A percentile compares a stretch with the other conserved stretches of the same genome.
Evolutionary conservation across 1,140 invertebrate species (phyloP).

Genomic region (Brachystomella parvula): DNA sequence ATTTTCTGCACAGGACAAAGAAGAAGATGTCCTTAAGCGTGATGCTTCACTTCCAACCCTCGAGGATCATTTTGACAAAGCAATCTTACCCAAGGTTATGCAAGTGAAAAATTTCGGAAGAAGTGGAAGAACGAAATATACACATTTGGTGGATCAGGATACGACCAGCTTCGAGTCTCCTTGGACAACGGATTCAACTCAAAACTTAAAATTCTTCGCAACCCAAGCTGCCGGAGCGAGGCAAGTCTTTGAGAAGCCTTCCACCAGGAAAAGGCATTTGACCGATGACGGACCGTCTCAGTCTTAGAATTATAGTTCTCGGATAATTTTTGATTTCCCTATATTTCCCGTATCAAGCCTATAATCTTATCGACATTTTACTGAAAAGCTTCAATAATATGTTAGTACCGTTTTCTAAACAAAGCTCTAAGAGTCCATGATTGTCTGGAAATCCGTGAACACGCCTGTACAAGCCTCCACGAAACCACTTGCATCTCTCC

Average conservation of each 20-base stretch:
- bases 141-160: slow-evolving; percentile 97
- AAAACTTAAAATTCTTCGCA: slow-evolving; percentile 83
- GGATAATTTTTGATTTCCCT: too few species aligned
- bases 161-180: slow-evolving; percentile 96
- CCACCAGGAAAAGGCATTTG: slow-evolving; percentile 20
- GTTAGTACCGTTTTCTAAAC: too few species aligned
- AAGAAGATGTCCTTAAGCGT: slow-evolving; percentile 85
- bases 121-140: slow-evolving; percentile 97
- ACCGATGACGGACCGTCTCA: too few species aligned
- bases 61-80: slow-evolving; percentile 99
- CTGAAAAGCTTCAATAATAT: too few species aligned
- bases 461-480: slow-evolving; percentile 22
- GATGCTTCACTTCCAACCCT: slow-evolving; percentile 95
- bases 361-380: too few species aligned
- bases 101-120: slow-evolving; percentile 99
- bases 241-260: slow-evolving; percentile 81
- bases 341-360: too few species aligned
- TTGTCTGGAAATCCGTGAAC: slow-evolving; percentile 28
- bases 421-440: slow-evolving; percentile 13
- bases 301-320: too few species aligned
- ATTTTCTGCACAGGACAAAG: slow-evolving; percentile 61
- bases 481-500: slow-evolving; percentile 26
- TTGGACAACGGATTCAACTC: slow-evolving; percentile 81
- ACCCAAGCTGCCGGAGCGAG: slow-evolving; percentile 92
- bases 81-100: slow-evolving; percentile 98